Evolutionary conservation across 2,113 vertebrate species (phyloP).

Genomic region (Scartelaos histophorus): DNA sequence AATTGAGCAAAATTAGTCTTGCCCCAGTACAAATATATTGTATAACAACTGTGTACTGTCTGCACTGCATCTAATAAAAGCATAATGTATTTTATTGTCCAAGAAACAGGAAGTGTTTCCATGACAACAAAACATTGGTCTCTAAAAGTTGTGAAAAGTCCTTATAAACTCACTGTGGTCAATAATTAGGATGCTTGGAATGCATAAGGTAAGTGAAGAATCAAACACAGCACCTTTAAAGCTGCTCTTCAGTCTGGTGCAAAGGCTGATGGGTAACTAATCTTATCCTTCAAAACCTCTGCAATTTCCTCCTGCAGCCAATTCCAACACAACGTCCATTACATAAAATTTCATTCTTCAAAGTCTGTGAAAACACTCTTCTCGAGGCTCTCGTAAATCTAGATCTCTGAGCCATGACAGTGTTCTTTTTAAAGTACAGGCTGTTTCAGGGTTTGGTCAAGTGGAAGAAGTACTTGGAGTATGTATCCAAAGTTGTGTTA

Average conservation of each 20-base stretch:
- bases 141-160: too few relatives aligned
- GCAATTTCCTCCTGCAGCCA: slow-evolving; percentile 19
- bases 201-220: too few relatives aligned
- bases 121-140: too few relatives aligned
- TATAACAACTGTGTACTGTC: too few relatives aligned
- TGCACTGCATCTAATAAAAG: too few relatives aligned
- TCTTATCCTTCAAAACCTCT: slow-evolving; percentile 7
- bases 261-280: slow-evolving; percentile 1
- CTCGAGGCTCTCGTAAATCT: slow-evolving; percentile 12
- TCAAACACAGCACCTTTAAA: not conserved
- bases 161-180: too few relatives aligned
- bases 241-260: not conserved
- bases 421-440: slow-evolving; percentile 2
- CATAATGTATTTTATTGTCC: too few relatives aligned
- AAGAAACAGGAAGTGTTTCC: too few relatives aligned
- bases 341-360: slow-evolving; percentile 15
- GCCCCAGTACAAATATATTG: too few relatives aligned
- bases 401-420: slow-evolving; percentile 16
- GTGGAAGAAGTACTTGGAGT: not conserved
- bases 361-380: slow-evolving; percentile 8
- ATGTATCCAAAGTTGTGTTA: not conserved
- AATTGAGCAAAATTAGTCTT: too few relatives aligned
- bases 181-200: too few relatives aligned
- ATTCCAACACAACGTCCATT: slow-evolving; percentile 6
- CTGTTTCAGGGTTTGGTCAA: slow-evolving; percentile 9